Conservation (phyloP, 2,797 vertebrate species). For the Malurus leucopterus region DNA sequence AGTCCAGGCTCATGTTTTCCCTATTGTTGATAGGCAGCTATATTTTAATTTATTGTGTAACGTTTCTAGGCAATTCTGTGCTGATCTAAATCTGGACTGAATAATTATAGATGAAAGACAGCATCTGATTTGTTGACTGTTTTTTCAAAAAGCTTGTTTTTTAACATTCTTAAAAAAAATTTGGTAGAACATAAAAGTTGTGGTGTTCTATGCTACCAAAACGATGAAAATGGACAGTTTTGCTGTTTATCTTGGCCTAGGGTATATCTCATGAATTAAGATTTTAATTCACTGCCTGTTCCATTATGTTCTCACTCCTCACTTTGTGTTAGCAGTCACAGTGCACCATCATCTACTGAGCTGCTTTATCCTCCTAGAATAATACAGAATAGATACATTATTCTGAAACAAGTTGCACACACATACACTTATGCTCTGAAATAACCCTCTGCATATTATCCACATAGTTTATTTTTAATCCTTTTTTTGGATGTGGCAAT, state of each 20-base stretch:
- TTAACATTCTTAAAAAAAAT: not conserved
- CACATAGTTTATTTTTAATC: not conserved
- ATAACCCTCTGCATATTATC: not conserved
- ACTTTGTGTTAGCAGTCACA: not conserved
- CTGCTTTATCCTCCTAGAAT: not conserved
- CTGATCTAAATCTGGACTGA: not conserved
- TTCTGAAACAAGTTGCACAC: not conserved
- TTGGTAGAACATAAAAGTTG: not conserved
- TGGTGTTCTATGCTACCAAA: not conserved
- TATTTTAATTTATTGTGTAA: not conserved
- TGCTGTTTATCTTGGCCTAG: not conserved
- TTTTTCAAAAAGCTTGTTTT: not conserved
- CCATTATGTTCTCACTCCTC: not conserved
- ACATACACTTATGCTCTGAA: not conserved
- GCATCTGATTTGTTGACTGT: not conserved
- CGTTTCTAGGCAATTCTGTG: not conserved
- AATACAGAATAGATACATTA: not conserved
- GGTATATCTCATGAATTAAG: not conserved
- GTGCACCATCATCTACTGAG: not conserved
- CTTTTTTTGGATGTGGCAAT: slow-evolving; percentile 12
- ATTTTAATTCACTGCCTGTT: not conserved
- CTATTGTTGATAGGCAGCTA: not conserved
- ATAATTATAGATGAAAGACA: not conserved
- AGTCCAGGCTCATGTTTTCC: not conserved
- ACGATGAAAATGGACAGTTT: not conserved